Base-by-base conservation (phyloP, 2,113 vertebrate genomes). In the Phainopepla nitens region DNA sequence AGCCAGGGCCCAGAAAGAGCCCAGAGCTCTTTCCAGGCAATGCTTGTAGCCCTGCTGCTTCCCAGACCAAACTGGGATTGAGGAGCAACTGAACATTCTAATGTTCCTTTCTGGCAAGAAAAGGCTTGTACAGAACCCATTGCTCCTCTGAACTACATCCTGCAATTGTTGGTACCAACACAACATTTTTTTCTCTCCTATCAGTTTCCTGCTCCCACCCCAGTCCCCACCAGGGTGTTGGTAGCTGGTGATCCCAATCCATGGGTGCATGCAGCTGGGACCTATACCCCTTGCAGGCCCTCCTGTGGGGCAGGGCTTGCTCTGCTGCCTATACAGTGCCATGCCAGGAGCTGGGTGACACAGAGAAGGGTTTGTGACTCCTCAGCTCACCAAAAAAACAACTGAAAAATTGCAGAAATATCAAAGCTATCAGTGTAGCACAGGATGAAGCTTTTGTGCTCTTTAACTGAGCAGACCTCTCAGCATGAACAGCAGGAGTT, bases 151-250 rank as follows among this genome's bases (percentile, higher is more conserved):
- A 54, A 29, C n/a, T 20, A 16, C 23, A 24, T 45, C 23, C 39
- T 50, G 16, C 20, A 41, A 2, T 15, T 36, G 29, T 6, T 21
- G 50, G 11, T 36, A n/a, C 5, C 58, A 28, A 17, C 16, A 36
- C 0, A 15, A 29, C 3, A 10, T 9, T 39, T 76, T 79, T 60
- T 72, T 28, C 8, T 33, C 57, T 45, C n/a, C 21, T 33, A 6
- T 23, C 27, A 3, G 15, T 24, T 18, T 31, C 13, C 66, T 24
- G 16, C 36, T 44, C 17, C 23, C 17, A 7, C 15, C 80, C 21
- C 18, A 5, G n/a, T 11, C 41, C 28, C 42, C 2, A 0, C 7
- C 1, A 5, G 5, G 4, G 3, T 10, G 17, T 3, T 21, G 21
- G 1, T 1, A 13, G 50, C 2, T 1, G 47, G 44, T 44, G 41